phyloP scores from a whole-genome alignment of 2,888 invertebrate genomes.

The Lasiommata megera region DNA sequence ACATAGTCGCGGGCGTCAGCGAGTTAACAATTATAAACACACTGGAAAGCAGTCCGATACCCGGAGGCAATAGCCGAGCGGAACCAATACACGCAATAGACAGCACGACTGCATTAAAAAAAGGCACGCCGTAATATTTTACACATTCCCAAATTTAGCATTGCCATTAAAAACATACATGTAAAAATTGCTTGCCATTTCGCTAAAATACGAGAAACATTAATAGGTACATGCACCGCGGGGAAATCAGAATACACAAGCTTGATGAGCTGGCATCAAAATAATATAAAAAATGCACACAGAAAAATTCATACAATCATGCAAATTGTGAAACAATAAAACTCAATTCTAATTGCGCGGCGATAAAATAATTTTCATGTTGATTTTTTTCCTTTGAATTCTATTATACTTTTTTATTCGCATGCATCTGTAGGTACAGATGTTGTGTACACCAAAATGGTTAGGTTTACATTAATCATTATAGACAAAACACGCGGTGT shows the following conservation, averaged over 20 bases:
- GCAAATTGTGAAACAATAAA: conserved; percentile 20
- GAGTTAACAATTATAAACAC: no score
- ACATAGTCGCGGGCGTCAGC: no score
- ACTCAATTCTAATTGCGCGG: conserved; percentile 16
- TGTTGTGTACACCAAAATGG: no score
- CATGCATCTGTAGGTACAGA: no score
- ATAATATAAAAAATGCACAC: conserved; percentile 23
- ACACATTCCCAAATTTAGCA: conserved; percentile 13
- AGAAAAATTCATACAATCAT: conserved; percentile 20
- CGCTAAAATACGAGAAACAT: conserved; percentile 28
- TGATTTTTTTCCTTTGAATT: not conserved
- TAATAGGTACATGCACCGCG: conserved; percentile 24
- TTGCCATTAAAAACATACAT: conserved; percentile 18
- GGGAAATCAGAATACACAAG: conserved; percentile 28
- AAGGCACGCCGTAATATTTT: not conserved
- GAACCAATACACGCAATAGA: no score
- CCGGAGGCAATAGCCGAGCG: no score
- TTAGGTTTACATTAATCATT: no score
- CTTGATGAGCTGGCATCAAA: conserved; percentile 26
- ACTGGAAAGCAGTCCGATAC: no score
- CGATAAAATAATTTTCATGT: not conserved
- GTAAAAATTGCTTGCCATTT: conserved; percentile 26
- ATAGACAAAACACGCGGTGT: no score
- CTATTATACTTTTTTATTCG: not conserved
- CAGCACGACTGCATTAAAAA: no score